Evolutionary conservation across 2,797 vertebrate genomes (phyloP).

Genomic region (Acrossocheilus fasciatus): DNA sequence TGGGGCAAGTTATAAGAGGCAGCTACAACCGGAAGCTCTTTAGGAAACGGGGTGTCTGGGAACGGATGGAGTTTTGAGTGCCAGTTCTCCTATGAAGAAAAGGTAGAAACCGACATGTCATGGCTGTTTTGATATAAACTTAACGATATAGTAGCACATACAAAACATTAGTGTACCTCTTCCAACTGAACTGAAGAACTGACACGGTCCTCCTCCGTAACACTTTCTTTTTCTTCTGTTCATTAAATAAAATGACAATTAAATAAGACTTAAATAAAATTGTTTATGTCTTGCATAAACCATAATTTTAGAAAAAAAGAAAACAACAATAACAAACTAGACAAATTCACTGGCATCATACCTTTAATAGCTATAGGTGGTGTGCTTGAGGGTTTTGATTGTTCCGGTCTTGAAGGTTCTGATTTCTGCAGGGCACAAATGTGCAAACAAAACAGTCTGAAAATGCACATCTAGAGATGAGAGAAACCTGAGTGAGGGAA

Average conservation of each 20-base stretch:
- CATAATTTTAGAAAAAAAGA: neutral
- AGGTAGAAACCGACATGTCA: neutral
- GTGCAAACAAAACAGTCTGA: neutral
- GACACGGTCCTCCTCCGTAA: neutral
- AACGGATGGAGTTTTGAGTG: constrained; percentile 66
- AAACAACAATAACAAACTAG: neutral
- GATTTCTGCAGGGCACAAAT: constrained; percentile 13
- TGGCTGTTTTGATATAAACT: neutral
- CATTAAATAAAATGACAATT: neutral
- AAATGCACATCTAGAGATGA: neutral
- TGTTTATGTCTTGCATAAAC: neutral
- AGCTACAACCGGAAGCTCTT: constrained; percentile 57
- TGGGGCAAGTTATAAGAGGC: constrained; percentile 70
- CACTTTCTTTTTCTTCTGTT: neutral
- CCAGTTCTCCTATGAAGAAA: constrained; percentile 53
- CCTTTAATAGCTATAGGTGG: constrained; percentile 17
- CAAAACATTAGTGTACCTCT: constrained; percentile 8
- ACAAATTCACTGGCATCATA: neutral
- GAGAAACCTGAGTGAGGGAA: neutral
- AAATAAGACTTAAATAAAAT: neutral
- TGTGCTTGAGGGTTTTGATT: neutral
- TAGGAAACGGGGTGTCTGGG: constrained; percentile 63
- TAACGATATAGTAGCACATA: neutral
- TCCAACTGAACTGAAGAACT: constrained; percentile 14
- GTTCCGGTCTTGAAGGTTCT: neutral